Conservation (phyloP, 2,797 vertebrate species). For the Spinus pinus region DNA sequence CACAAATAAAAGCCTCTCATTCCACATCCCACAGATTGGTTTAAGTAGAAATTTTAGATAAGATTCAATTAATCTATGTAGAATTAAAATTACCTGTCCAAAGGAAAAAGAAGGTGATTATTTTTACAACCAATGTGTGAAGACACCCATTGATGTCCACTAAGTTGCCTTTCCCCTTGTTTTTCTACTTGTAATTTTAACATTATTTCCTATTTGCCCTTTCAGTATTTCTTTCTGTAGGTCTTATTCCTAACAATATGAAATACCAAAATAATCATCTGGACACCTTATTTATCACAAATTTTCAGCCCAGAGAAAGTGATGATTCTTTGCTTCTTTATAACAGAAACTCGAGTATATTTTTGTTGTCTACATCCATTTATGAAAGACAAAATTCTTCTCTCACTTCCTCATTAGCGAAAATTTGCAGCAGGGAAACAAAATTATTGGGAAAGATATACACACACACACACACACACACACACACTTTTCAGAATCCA, state of each 20-base stretch:
- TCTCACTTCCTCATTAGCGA: not conserved
- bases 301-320: not conserved
- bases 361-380: not conserved
- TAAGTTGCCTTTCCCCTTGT: not conserved
- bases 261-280: not conserved
- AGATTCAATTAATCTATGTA: not conserved
- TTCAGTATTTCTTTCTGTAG: not conserved
- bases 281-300: not conserved
- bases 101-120: not conserved
- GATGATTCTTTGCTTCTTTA: not conserved
- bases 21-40: not conserved
- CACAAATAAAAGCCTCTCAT: not conserved
- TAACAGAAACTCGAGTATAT: not conserved
- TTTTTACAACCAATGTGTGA: not conserved
- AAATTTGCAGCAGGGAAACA: not conserved
- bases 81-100: not conserved
- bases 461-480: no score
- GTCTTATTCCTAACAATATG: not conserved
- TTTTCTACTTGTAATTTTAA: not conserved
- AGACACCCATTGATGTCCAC: fast-evolving
- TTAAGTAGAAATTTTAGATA: not conserved
- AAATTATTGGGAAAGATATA: not conserved
- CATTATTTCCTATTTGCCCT: not conserved
- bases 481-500: not conserved
- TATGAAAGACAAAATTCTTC: not conserved